These are phyloP conservation scores for Lithodes maja DNA, from an alignment of 2,888 invertebrate genomes.

Conservation along the genomic window DNA sequence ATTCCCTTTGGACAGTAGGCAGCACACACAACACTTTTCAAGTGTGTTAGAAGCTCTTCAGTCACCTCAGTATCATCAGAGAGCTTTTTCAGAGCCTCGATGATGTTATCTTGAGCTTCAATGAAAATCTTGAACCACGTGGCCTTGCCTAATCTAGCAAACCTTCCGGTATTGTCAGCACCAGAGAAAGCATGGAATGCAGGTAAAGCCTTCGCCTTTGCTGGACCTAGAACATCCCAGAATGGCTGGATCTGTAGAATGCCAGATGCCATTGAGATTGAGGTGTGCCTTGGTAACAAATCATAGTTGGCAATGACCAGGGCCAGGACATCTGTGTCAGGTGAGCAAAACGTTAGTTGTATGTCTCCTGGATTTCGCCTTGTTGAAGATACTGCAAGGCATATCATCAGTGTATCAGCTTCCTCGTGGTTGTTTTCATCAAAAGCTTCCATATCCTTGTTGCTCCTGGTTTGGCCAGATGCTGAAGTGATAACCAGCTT, in stretches of 20 bases:
- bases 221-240: constrained; percentile 3
- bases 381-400: not conserved
- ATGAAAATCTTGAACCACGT: constrained; percentile 2
- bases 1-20: constrained; percentile 14
- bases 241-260: not conserved
- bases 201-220: not conserved
- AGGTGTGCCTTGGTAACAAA: constrained; percentile 1
- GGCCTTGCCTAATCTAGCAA: not conserved
- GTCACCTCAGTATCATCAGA: constrained; percentile 8
- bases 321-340: constrained; percentile 25
- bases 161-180: constrained; percentile 5
- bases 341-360: not conserved
- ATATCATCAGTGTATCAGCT: not conserved
- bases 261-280: constrained; percentile 10
- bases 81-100: constrained; percentile 1
- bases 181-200: constrained; percentile 21
- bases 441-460: not conserved
- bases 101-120: not conserved
- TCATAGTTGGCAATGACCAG: not conserved
- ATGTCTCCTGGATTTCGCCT: not conserved
- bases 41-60: not conserved
- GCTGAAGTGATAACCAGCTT: not conserved
- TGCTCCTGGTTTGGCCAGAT: constrained; percentile 18
- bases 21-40: not conserved
- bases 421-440: constrained; percentile 10